Evolutionary conservation across 2,113 vertebrate genomes (phyloP).

Genomic region (Brachyhypopomus occidentalis): DNA sequence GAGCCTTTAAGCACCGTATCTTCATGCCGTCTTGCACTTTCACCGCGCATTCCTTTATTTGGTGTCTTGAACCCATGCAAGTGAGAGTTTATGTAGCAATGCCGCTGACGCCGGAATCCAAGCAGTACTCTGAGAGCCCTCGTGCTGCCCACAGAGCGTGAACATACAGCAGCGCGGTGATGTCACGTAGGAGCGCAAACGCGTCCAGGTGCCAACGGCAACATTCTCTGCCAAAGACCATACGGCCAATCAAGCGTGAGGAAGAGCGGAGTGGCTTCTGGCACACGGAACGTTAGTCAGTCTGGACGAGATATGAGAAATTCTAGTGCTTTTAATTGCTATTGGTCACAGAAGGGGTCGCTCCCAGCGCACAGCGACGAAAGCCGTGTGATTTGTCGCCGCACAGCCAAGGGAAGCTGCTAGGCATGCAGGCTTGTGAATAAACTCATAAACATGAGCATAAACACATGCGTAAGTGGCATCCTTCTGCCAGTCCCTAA

Average conservation of each 20-base stretch:
- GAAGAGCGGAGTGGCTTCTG: background rate
- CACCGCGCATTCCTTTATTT: background rate
- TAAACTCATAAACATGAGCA: no score
- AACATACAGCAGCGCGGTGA: background rate
- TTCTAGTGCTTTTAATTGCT: background rate
- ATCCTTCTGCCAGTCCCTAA: background rate
- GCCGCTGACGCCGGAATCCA: background rate
- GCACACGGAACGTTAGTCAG: background rate
- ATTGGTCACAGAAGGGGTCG: background rate
- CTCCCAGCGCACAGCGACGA: no score
- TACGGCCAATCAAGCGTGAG: no score
- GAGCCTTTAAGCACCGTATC: no score
- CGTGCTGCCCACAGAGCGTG: background rate
- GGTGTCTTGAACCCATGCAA: background rate
- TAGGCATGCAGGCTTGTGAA: background rate
- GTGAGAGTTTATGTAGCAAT: background rate
- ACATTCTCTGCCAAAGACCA: background rate
- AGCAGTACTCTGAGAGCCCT: background rate
- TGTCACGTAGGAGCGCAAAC: background rate
- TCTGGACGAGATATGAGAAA: background rate
- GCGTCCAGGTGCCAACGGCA: background rate
- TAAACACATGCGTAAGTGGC: background rate
- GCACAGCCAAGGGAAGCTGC: background rate
- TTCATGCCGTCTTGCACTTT: no score
- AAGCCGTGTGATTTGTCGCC: background rate